A percentile compares a stretch with the other conserved stretches of the same genome.
Evolutionary conservation across 1,140 invertebrate species (phyloP).

Genomic region (Bombus vancouverensis): DNA sequence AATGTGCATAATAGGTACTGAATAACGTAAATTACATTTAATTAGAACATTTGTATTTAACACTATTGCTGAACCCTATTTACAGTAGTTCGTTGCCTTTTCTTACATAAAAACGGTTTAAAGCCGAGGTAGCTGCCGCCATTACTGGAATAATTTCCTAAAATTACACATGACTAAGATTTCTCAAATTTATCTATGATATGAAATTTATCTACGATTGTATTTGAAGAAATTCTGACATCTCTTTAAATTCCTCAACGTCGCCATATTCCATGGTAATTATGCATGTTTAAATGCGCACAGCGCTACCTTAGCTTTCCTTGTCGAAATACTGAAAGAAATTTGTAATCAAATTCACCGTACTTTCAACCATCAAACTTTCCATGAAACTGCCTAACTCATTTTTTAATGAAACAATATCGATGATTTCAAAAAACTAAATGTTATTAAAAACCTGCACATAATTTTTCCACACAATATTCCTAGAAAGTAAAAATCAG

Average conservation of each 20-base stretch:
- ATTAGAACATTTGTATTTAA: conserved; percentile 9
- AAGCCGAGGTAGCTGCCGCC: conserved; percentile 9
- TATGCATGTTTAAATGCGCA: not conserved
- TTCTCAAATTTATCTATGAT: not conserved
- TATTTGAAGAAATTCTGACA: not conserved
- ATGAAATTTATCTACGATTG: not conserved
- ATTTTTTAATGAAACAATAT: not conserved
- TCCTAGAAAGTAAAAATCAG: not conserved
- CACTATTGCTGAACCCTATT: conserved; percentile 20
- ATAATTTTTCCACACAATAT: not conserved
- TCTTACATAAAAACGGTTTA: not conserved
- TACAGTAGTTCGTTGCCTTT: conserved; percentile 13
- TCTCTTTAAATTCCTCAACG: not conserved
- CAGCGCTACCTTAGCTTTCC: conserved; percentile 19
- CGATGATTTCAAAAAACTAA: not conserved
- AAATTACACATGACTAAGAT: not conserved
- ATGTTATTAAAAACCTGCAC: not conserved
- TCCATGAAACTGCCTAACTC: not conserved
- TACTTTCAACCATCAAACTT: not conserved
- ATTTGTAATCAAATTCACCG: conserved; percentile 14
- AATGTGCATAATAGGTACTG: not conserved
- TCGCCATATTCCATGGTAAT: not conserved
- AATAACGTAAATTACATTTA: not conserved
- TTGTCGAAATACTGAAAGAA: not conserved
- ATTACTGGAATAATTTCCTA: not conserved